phyloP scores from a whole-genome alignment of 2,113 vertebrate species.

The Arothron firmamentum region DNA sequence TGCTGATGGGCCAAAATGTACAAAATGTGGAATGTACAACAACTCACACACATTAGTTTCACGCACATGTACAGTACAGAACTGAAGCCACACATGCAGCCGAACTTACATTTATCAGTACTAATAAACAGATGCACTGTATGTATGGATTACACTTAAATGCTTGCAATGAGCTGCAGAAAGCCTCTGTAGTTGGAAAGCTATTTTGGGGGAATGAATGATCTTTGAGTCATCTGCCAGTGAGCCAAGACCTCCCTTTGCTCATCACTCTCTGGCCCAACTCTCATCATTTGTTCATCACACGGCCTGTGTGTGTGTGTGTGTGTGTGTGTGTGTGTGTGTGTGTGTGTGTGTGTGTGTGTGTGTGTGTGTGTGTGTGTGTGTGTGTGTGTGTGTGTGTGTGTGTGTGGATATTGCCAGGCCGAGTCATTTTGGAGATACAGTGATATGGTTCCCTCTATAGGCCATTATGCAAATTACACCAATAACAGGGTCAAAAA shows the following conservation, averaged over 20 bases:
- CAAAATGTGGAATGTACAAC: no score
- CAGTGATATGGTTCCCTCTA: constrained; percentile 54
- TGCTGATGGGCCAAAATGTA: no score
- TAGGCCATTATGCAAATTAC: constrained; percentile 29
- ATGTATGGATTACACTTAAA: constrained; percentile 32
- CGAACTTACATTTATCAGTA: no score
- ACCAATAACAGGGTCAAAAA: constrained; percentile 21
- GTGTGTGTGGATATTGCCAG: background rate
- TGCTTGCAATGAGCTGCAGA: constrained; percentile 44
- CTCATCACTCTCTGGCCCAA: constrained; percentile 50
- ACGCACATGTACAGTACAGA: background rate
- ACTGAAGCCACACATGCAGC: constrained; percentile 6
- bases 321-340: no score
- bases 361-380: no score
- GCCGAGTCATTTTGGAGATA: constrained; percentile 31
- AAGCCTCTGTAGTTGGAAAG: constrained; percentile 38
- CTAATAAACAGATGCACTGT: background rate
- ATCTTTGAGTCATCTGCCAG: constrained; percentile 61
- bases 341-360: no score
- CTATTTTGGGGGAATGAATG: constrained; percentile 52
- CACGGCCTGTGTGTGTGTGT: constrained; percentile 23
- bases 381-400: no score
- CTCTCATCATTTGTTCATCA: constrained; percentile 43
- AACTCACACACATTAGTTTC: background rate
- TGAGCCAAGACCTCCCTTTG: constrained; percentile 39